phyloP scores from a whole-genome alignment of 2,888 invertebrate genomes.

The Hermodice carunculata region DNA sequence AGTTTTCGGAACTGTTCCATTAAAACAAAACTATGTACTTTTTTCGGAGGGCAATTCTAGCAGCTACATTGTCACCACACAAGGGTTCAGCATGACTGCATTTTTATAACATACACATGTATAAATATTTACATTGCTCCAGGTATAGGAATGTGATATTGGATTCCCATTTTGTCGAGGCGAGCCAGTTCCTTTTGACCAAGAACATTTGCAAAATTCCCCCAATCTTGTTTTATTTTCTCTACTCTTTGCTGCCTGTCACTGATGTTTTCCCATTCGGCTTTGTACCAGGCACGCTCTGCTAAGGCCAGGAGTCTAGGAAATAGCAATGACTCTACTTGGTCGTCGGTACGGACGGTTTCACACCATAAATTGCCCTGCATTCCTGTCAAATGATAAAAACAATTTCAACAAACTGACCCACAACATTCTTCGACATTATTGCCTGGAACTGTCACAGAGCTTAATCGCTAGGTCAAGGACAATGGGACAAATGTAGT shows the following conservation, averaged over 20 bases:
- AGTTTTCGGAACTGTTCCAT: too few species aligned
- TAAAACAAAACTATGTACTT: too few species aligned
- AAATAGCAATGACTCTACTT: neutral
- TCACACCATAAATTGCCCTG: conserved; percentile 48
- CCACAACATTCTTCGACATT: too few species aligned
- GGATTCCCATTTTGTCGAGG: conserved; percentile 47
- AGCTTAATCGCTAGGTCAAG: too few species aligned
- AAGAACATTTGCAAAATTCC: conserved; percentile 51
- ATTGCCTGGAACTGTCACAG: too few species aligned
- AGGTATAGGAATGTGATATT: conserved; percentile 57
- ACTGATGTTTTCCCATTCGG: conserved; percentile 42
- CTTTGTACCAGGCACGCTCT: conserved; percentile 60
- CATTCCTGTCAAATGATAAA: conserved; percentile 30
- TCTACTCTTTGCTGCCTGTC: conserved; percentile 28
- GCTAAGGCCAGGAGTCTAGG: conserved; percentile 39
- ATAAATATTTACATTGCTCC: conserved; percentile 53
- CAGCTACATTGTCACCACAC: too few species aligned
- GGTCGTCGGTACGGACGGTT: conserved; percentile 18
- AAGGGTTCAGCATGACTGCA: too few species aligned
- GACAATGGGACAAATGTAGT: too few species aligned
- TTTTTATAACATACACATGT: too few species aligned
- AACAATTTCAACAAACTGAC: too few species aligned
- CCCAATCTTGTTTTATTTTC: conserved; percentile 48
- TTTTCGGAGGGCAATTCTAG: too few species aligned
- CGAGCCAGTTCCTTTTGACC: conserved; percentile 53